Conservation (phyloP, 37 sponge, comb jelly and placozoan species). For the Eunapius fragilis region DNA sequence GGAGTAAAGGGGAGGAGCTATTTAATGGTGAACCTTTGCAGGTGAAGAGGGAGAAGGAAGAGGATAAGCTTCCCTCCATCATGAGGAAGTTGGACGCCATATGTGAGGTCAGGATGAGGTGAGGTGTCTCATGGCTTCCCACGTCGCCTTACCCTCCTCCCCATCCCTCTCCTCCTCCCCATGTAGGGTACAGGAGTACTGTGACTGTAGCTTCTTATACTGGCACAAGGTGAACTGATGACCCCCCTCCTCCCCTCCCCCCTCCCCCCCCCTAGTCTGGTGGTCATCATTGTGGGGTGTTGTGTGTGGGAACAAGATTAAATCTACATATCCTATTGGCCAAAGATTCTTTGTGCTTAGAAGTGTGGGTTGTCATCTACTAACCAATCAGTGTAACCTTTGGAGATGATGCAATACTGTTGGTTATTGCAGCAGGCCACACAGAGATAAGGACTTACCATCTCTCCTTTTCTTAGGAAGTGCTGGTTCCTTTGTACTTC, state of each 20-base stretch:
- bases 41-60: slow-evolving; percentile 33
- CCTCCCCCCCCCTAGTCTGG: no score
- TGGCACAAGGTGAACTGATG: slow-evolving; percentile 87
- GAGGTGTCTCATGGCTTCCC: background rate
- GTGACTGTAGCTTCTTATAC: slow-evolving; percentile 92
- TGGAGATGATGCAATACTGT: no score
- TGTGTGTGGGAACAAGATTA: no score
- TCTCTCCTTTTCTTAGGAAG: slow-evolving; percentile 30
- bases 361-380: no score
- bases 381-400: no score
- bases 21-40: background rate
- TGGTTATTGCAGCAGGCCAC: no score
- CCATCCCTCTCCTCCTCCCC: background rate
- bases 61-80: slow-evolving; percentile 41
- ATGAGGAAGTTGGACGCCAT: slow-evolving; percentile 67
- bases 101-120: slow-evolving; percentile 66
- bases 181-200: slow-evolving; percentile 69
- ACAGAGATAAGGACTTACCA: no score
- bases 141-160: background rate
- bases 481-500: slow-evolving; percentile 82
- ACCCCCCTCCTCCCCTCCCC: no score
- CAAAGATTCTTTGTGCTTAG: no score
- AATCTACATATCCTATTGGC: no score
- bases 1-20: no score
- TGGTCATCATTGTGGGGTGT: no score